phyloP scores from a whole-genome alignment of 2,113 vertebrate genomes.

The Philantomba maxwellii region DNA sequence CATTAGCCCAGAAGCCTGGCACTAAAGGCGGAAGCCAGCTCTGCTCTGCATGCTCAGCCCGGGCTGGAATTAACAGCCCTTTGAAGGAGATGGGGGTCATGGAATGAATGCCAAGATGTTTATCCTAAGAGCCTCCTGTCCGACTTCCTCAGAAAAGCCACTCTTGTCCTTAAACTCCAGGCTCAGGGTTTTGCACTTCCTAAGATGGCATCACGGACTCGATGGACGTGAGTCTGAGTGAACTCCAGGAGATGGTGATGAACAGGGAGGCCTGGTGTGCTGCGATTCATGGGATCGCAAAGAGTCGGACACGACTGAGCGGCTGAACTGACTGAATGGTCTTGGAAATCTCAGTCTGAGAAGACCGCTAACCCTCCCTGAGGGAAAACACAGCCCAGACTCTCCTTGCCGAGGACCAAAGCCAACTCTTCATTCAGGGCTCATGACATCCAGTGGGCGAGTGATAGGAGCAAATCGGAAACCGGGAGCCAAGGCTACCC shows the following conservation, averaged over 20 bases:
- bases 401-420: constrained; percentile 3
- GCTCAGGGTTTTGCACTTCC: constrained; percentile 45
- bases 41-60: neutral
- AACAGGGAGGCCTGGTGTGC: too few relatives aligned
- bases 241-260: too few relatives aligned
- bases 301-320: too few relatives aligned
- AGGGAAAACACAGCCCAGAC: constrained; percentile 51
- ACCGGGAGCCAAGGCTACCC: neutral
- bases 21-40: neutral
- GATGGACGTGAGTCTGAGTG: too few relatives aligned
- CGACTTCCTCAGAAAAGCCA: constrained; percentile 53
- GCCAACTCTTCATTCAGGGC: neutral
- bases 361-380: constrained; percentile 20
- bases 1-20: neutral
- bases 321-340: too few relatives aligned
- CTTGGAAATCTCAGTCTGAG: neutral
- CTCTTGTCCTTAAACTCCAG: constrained; percentile 60
- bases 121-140: constrained; percentile 59
- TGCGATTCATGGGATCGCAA: too few relatives aligned
- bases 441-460: neutral
- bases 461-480: neutral
- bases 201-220: too few relatives aligned
- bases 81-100: constrained; percentile 65
- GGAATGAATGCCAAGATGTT: constrained; percentile 52
- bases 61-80: constrained; percentile 41